Evolutionary conservation across 1,140 invertebrate species (phyloP), one percentile per base, ranked within the genome.

Genomic region (Saccostrea cuccullata): DNA sequence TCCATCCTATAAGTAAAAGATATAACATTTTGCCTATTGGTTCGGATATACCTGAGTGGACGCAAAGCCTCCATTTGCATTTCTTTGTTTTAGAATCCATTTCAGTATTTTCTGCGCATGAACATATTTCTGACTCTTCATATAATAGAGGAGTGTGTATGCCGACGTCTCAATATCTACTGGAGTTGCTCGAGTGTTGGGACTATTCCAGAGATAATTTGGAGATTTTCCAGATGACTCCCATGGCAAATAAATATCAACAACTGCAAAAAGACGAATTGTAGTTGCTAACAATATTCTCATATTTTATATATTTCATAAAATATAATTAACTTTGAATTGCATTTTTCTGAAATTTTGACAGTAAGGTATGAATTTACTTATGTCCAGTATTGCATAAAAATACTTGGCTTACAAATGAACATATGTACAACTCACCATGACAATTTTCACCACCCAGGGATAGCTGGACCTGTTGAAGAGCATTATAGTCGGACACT

Each of bases 1-100:
- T 67, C 64, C 4, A 67, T 9, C 64, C 11, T 67, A 17, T 1
- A 17, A 9, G 64, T 67, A 17, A 20, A 2, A 9, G 17, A 23
- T 2, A 17, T 67, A 67, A 67, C 2, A 4, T 20, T 17, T 17
- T 17, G 15, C 5, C 20, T 23, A 5, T 17, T 82, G 15, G n/a
- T n/a, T n/a, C n/a, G n/a, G n/a, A n/a, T n/a, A n/a, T 84, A 84
- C 82, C 82, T 84, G 82, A 4, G 82, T 84, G 17, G 82, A 84
- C 12, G 82, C 26, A 47, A 84, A 84, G 12, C 82, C 82, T 84
- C 82, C 82, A 55, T 84, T 84, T 6, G 36, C 47, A 84, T 84
- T 84, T 55, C 82, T 84, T 55, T 84, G 82, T 55, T 40, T 84
- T 0, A 84, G 82, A 23, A 55, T 40, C 82, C 82, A 84, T 40